Evolutionary conservation across 2,797 vertebrate genomes (phyloP), one percentile per base, ranked within the genome.

Genomic region (Kryptolebias ocellatus): DNA sequence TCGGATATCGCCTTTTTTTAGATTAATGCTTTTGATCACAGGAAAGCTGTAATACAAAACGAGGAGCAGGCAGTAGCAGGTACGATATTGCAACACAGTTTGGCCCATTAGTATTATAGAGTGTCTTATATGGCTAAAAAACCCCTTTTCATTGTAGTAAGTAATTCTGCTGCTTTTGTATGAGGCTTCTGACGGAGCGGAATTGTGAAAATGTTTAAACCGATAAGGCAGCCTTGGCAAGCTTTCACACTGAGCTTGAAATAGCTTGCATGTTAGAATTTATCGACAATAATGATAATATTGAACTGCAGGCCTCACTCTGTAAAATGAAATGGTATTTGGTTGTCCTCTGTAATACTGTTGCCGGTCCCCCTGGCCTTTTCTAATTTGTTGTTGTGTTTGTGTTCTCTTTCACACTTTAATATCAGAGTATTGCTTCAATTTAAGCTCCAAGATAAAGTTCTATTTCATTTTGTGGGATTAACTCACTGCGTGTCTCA

Each of bases 401-500:
- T 91, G 89, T 87, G 83, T 86, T 91, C 85, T 76, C 83, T 88
- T 89, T 87, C 91, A 89, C 91, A 90, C 92, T 93, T 93, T 94
- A 93, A 95, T 94, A 94, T 93, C 90, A 87, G 68, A 61, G 91
- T 92, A 92, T 94, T 94, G 92, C 92, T 92, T 93, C 92, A 93
- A 90, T 93, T 93, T 90, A 86, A 88, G 92, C 88, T 62, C 86
- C 82, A 70, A 93, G 90, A 94, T 92, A 90, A 90, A 92, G 89
- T 89, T 92, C 83, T 88, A 89, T 94, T 94, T 94, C 92, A 92
- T 94, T 94, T 93, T 89, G 92, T 81, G 83, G 92, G 92, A 94
- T 94, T 94, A 94, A 93, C 70, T 92, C 88, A 81, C 59, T 65
- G 46, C 84, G 72, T 60, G 88, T 94, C 93, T 93, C 92, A 76